Base-by-base conservation (phyloP, 2,113 vertebrate species). In the Dicrurus megarhynchus region DNA sequence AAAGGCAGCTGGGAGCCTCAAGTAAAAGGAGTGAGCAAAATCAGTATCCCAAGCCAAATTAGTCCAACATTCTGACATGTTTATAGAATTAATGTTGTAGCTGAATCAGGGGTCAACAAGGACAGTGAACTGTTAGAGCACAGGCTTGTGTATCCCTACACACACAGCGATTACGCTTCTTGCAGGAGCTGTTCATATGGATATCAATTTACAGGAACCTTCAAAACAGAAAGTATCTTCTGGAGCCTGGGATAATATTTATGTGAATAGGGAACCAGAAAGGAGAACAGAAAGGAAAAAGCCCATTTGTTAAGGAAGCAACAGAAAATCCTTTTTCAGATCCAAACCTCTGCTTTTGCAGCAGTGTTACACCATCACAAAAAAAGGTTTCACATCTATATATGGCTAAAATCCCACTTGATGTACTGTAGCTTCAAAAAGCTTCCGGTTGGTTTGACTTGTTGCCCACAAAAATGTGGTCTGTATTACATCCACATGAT, bases 221-320 rank as follows among this genome's bases (percentile, higher is more conserved):
- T 84, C 53, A 93, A 93, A 97, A 97, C 73, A 4, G 30, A 95
- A 96, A 95, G 74, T 47, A 8, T 47, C 37, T 49, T 70, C 50
- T 68, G 81, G 76, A 96, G 89, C 69, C 86, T 90, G 94, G 93
- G 94, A 96, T 96, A 90, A 91, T 68, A 76, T 52, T 94, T 84
- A 78, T 19, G 2, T 93, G 75, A 94, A 95, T 86, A 89, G 56
- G 84, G 96, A 95, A 97, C 95, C 73, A 96, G 94, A 96, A 97
- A 96, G 59, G 71, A 97, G 97, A 97, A 97, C 96, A 97, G 95
- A 97, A 97, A 97, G 84, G 96, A 67, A 97, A 97, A 95, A 90
- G 15, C 20, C n/a, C 11, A 23, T 87, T 94, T 91, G 64, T 67
- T 88, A 96, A 96, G 80, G 89, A 94, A 96, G 92, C 84, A 90